These are phyloP conservation scores for Sinhomidia bicolor DNA, from an alignment of 2,888 invertebrate genomes.

Conservation along the genomic window DNA sequence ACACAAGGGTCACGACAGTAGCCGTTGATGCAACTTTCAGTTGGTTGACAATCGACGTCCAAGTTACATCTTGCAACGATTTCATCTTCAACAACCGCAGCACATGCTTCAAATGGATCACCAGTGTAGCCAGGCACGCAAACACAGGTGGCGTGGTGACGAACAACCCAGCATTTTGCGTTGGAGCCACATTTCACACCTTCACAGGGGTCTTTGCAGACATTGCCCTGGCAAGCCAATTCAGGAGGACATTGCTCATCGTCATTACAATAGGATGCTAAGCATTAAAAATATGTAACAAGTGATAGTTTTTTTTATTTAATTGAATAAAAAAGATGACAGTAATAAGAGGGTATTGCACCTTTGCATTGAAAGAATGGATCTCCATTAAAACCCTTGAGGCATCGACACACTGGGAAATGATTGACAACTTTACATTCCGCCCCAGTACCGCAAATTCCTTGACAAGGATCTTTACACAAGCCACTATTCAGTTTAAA, in stretches of 20 bases:
- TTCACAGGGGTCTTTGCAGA: constrained; percentile 79
- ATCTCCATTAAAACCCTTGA: constrained; percentile 80
- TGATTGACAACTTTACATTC: constrained; percentile 79
- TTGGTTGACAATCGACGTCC: constrained; percentile 78
- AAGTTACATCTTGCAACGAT: constrained; percentile 79
- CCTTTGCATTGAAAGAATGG: constrained; percentile 80
- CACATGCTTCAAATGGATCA: constrained; percentile 79
- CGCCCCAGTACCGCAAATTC: constrained; percentile 78
- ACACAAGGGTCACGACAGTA: constrained; percentile 80
- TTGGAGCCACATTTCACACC: constrained; percentile 79
- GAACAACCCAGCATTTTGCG: constrained; percentile 80
- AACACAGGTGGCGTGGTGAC: constrained; percentile 79
- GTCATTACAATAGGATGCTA: constrained; percentile 79
- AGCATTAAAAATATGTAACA: neutral
- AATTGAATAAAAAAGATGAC: neutral
- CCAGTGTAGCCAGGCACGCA: constrained; percentile 80
- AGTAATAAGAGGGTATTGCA: constrained; percentile 21
- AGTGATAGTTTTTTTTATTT: neutral
- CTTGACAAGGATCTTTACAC: constrained; percentile 80
- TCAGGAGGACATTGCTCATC: constrained; percentile 80
- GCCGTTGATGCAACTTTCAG: constrained; percentile 79
- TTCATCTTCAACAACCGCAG: constrained; percentile 80
- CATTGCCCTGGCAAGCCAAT: constrained; percentile 78
- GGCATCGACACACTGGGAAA: constrained; percentile 79
- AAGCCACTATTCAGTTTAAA: constrained; percentile 73